Percentiles rank a stretch among this genome's conserved stretches.
phyloP scores from a whole-genome alignment of 2,888 invertebrate genomes.

The Morpho achilles region DNA sequence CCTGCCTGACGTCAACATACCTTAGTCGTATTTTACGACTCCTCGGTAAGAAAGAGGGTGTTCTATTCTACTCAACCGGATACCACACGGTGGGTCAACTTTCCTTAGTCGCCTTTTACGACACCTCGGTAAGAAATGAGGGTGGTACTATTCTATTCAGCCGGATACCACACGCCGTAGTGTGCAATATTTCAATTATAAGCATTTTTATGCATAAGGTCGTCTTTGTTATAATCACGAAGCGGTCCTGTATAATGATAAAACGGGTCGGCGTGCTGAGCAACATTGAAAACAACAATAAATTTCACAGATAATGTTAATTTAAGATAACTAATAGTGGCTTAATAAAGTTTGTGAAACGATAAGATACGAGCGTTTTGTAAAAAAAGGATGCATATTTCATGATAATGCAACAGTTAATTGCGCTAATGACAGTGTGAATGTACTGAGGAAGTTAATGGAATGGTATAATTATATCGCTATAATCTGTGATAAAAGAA shows the following conservation, averaged over 20 bases:
- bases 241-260: conserved; percentile 9
- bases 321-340: conserved; percentile 35
- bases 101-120: no score
- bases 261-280: conserved; percentile 28
- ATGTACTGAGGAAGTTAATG: not conserved
- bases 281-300: conserved; percentile 35
- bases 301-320: conserved; percentile 35
- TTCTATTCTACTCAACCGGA: no score
- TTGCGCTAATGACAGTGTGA: conserved; percentile 1
- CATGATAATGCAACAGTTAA: conserved; percentile 8
- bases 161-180: no score
- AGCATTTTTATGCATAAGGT: conserved; percentile 1
- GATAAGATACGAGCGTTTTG: conserved; percentile 16
- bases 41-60: no score
- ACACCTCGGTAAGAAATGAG: no score
- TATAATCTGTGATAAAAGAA: no score
- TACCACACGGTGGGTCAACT: no score
- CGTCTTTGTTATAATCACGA: conserved; percentile 3
- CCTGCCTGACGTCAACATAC: no score
- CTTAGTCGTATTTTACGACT: no score
- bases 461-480: no score
- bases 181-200: not conserved
- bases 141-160: no score
- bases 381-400: conserved; percentile 16
- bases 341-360: conserved; percentile 35